Base-by-base conservation (phyloP, 1,140 invertebrate species). In the Campoletis sonorensis region DNA sequence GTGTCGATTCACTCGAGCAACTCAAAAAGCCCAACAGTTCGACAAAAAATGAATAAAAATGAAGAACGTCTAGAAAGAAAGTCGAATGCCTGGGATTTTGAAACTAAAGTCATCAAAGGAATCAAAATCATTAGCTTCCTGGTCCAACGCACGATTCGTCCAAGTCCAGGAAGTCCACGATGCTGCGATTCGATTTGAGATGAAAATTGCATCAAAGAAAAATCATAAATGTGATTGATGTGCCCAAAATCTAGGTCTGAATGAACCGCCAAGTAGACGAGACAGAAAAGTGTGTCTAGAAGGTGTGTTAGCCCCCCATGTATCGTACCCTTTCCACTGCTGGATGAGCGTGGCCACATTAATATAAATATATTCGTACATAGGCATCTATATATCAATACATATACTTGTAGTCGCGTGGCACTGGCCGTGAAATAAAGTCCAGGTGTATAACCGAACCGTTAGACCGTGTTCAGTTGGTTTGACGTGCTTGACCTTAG, bases 391-490 rank as follows among this genome's bases (percentile, higher is more conserved):
- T 45, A 45, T 45, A 45, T 45, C 40, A 45, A 45, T 45, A 45
- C 8, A 45, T 33, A 13, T 45, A 45, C 8, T 5, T 40, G 8
- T 13, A 18, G 68, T 81, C 81, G 26, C 27, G 72, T 73, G 75
- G 77, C 67, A 58, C 71, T 82, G 40, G 73, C 71, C 77, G 79
- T 79, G 83, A 83, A 85, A 82, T 83, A 84, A 84, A 80, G 76
- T 45, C 73, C 67, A 81, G 68, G 73, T 49, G 79, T 37, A 78
- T 40, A 73, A 78, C 68, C 18, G 75, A 81, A 79, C 79, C 80
- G 84, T 85, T 83, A 83, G 81, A 82, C 40, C 68, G 73, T 82
- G 77, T 84, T 85, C 80, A 68, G 18, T 58, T 84, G 11, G 8
- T 80, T 58, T 1, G 54, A n/a, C 54, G 54, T 8, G 82, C 51